phyloP scores from a whole-genome alignment of 2,113 vertebrate species.

The Argyrosomus japonicus region DNA sequence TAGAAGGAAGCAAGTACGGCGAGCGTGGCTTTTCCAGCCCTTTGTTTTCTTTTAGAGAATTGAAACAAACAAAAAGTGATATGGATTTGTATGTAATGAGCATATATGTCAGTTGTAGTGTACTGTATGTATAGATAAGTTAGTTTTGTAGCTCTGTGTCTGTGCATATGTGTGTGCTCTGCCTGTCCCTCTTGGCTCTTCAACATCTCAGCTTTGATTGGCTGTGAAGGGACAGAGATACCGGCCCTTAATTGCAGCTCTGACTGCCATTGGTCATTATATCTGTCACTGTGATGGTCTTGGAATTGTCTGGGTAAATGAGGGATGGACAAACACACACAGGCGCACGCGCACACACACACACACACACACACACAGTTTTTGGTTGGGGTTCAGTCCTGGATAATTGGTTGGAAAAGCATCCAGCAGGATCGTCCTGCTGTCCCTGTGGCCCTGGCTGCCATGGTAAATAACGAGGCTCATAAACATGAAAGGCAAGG shows the following conservation, averaged over 20 bases:
- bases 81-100: not conserved
- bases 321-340: slow-evolving; percentile 42
- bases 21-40: not conserved
- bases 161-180: slow-evolving; percentile 18
- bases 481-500: slow-evolving; percentile 71
- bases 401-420: slow-evolving; percentile 72
- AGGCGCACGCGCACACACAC: not conserved
- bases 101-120: not conserved
- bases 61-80: not conserved
- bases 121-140: not conserved
- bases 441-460: slow-evolving; percentile 67
- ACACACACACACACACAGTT: slow-evolving; percentile 20
- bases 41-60: slow-evolving; percentile 3
- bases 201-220: slow-evolving; percentile 57
- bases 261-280: slow-evolving; percentile 71
- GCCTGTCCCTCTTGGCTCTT: slow-evolving; percentile 25
- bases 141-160: not conserved
- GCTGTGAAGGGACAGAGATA: slow-evolving; percentile 63
- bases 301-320: slow-evolving; percentile 58
- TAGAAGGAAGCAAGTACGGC: not conserved
- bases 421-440: slow-evolving; percentile 56
- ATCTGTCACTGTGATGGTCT: slow-evolving; percentile 52
- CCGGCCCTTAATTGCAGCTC: slow-evolving; percentile 64
- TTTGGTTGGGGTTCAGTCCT: slow-evolving; percentile 53
- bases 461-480: slow-evolving; percentile 69